These are phyloP conservation scores for Machimus atricapillus DNA, from an alignment of 2,888 invertebrate genomes.

Conservation along the genomic window DNA sequence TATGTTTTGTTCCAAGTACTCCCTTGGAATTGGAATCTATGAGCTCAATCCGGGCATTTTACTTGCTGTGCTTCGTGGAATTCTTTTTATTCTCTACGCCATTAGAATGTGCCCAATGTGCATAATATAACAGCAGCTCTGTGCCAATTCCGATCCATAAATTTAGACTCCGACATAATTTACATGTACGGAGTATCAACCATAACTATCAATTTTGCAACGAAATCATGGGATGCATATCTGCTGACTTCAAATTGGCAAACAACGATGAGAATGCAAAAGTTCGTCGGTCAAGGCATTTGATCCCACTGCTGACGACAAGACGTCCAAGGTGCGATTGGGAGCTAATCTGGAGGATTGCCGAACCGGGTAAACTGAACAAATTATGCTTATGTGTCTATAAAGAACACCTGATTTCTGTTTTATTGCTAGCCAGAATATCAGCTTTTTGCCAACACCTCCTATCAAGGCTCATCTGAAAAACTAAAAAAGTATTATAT, in stretches of 20 bases:
- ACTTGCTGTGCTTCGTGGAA: not conserved
- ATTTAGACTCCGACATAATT: conserved; percentile 18
- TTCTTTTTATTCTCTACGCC: not conserved
- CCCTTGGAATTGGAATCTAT: not conserved
- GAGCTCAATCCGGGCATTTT: not conserved
- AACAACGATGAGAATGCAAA: conserved; percentile 37
- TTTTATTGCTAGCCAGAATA: not conserved
- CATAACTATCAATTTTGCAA: conserved; percentile 36
- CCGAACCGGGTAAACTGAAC: not conserved
- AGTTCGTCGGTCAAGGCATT: not conserved
- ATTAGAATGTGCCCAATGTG: conserved; percentile 13
- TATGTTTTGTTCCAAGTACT: not conserved
- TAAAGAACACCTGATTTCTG: conserved; percentile 39
- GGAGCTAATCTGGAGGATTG: not conserved
- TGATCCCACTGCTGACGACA: not conserved
- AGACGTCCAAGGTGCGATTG: not conserved
- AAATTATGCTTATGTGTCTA: conserved; percentile 31
- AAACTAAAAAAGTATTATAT: conserved; percentile 16
- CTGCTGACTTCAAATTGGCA: conserved; percentile 40
- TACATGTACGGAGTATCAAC: conserved; percentile 28
- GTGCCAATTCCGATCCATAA: conserved; percentile 33
- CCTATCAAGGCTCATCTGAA: not conserved
- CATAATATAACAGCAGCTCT: not conserved
- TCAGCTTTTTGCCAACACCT: no score
- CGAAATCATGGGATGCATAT: conserved; percentile 8